A percentile compares a stretch with the other conserved stretches of the same genome.
These are phyloP conservation scores for Trypoxylus dichotomus DNA, from an alignment of 1,140 invertebrate species.

Conservation along the genomic window DNA sequence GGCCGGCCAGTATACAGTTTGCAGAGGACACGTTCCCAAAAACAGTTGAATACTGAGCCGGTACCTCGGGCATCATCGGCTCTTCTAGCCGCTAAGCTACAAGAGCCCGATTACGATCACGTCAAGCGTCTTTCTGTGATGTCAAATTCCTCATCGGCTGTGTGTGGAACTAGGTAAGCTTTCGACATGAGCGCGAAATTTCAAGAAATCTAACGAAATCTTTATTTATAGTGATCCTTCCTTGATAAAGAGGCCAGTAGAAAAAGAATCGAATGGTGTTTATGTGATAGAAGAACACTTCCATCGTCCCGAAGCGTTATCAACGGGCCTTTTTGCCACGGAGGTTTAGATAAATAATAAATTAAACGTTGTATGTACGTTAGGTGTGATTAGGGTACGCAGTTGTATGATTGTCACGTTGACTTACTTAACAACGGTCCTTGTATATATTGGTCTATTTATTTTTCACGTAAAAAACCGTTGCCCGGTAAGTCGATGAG, in stretches of 20 bases:
- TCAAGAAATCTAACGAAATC: constrained; percentile 26
- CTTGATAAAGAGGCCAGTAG: constrained; percentile 55
- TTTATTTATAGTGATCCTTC: constrained; percentile 54
- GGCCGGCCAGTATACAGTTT: constrained; percentile 55
- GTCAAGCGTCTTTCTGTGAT: constrained; percentile 53
- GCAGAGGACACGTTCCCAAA: constrained; percentile 66
- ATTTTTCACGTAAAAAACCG: constrained; percentile 23
- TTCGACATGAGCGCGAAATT: background rate
- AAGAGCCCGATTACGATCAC: constrained; percentile 49
- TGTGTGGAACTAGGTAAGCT: constrained; percentile 47
- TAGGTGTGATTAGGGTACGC: constrained; percentile 37
- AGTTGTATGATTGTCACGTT: constrained; percentile 38
- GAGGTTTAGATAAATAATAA: constrained; percentile 56
- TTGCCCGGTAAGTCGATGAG: constrained; percentile 11
- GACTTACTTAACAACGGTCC: background rate
- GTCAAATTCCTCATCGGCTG: constrained; percentile 50
- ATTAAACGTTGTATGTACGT: constrained; percentile 5
- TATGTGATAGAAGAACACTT: constrained; percentile 69
- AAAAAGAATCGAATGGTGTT: constrained; percentile 57
- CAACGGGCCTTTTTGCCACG: constrained; percentile 61
- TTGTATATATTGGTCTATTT: constrained; percentile 31
- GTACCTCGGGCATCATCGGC: constrained; percentile 61
- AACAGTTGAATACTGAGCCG: constrained; percentile 75
- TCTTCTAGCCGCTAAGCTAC: constrained; percentile 47
- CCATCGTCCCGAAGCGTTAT: constrained; percentile 56